Percentiles rank a stretch among this genome's conserved stretches.
Conservation (phyloP, 2,113 vertebrate species). For the Plestiodon gilberti region DNA sequence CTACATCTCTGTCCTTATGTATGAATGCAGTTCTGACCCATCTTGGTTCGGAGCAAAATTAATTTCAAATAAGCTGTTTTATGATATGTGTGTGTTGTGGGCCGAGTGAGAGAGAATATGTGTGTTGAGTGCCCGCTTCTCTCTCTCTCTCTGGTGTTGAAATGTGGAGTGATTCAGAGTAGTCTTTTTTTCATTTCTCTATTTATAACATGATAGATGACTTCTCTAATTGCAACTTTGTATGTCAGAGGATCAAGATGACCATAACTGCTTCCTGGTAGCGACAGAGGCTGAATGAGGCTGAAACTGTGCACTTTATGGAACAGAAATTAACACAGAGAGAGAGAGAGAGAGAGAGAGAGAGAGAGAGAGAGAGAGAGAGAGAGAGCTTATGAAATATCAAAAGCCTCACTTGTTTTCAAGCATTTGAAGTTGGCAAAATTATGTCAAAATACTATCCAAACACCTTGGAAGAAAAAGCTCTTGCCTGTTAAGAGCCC, state of each 20-base stretch:
- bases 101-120: background rate
- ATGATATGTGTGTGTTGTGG: background rate
- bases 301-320: background rate
- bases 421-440: background rate
- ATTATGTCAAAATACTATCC: slow-evolving; percentile 11
- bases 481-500: background rate
- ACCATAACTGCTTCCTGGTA: background rate
- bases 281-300: background rate
- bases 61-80: background rate
- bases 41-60: background rate
- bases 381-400: background rate
- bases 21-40: background rate
- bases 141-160: background rate
- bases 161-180: background rate
- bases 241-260: background rate
- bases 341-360: too few relatives aligned
- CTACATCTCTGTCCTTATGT: background rate
- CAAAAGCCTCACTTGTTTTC: background rate
- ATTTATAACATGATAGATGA: background rate
- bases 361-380: too few relatives aligned
- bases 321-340: background rate
- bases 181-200: background rate
- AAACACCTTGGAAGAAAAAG: slow-evolving; percentile 7
- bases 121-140: background rate
- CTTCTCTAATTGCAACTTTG: background rate